phyloP scores from a whole-genome alignment of 2,113 vertebrate species.

The Tautogolabrus adspersus region DNA sequence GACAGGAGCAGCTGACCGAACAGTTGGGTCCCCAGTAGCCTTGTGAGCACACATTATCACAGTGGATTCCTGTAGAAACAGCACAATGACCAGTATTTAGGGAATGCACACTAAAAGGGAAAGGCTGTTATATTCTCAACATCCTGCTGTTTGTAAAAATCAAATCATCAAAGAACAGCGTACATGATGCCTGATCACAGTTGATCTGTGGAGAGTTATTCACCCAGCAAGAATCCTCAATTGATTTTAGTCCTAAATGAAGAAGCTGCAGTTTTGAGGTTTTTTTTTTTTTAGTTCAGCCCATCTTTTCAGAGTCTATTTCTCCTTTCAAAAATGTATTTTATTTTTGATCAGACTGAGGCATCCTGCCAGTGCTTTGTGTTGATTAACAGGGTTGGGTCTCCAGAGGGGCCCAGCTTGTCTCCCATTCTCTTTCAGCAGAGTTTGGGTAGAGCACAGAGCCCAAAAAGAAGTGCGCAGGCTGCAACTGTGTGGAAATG shows the following conservation, averaged over 20 bases:
- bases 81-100: slow-evolving; percentile 60
- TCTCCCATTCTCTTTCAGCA: slow-evolving; percentile 87
- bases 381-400: slow-evolving; percentile 86
- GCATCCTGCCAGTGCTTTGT: slow-evolving; percentile 79
- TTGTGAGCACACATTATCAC: slow-evolving; percentile 91
- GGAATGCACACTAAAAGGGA: slow-evolving; percentile 44
- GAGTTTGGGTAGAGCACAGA: slow-evolving; percentile 60
- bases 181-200: slow-evolving; percentile 45
- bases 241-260: slow-evolving; percentile 51
- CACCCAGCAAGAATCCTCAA: slow-evolving; percentile 38
- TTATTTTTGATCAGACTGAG: slow-evolving; percentile 82
- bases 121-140: slow-evolving; percentile 51
- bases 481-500: slow-evolving; percentile 66
- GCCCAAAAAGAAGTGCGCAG: slow-evolving; percentile 56
- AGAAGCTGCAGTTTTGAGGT: slow-evolving; percentile 52
- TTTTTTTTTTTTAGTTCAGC: slow-evolving; percentile 54
- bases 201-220: slow-evolving; percentile 49
- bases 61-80: slow-evolving; percentile 89
- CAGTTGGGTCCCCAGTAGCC: slow-evolving; percentile 98
- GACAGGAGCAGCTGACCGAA: slow-evolving; percentile 95
- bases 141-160: slow-evolving; percentile 52
- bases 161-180: not conserved
- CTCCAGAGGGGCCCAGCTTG: slow-evolving; percentile 77
- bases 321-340: slow-evolving; percentile 76
- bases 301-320: slow-evolving; percentile 66